phyloP scores from a whole-genome alignment of 2,113 vertebrate species.

The Passer domesticus region DNA sequence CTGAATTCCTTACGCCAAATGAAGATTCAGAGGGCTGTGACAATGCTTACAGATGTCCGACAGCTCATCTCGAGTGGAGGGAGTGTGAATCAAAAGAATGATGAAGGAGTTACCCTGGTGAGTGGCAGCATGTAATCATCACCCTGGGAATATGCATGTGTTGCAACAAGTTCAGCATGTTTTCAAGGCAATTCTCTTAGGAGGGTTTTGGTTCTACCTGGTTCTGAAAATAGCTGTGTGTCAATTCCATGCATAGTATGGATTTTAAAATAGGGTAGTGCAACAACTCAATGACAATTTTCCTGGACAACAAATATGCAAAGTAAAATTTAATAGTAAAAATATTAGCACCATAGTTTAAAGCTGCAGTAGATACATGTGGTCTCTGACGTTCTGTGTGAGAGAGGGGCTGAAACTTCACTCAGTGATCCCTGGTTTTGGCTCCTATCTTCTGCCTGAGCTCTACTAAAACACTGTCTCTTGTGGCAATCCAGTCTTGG shows the following conservation, averaged over 20 bases:
- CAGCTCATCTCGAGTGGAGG: constrained; percentile 81
- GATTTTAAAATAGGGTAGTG: neutral
- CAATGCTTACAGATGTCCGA: constrained; percentile 87
- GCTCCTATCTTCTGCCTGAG: neutral
- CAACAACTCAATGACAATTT: neutral
- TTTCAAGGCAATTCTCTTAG: neutral
- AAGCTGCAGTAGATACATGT: neutral
- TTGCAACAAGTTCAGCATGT: neutral
- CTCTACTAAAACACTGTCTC: neutral
- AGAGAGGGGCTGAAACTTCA: neutral
- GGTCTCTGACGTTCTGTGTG: neutral
- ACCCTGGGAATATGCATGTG: neutral
- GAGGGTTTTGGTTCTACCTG: neutral
- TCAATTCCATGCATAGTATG: neutral
- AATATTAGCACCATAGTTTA: neutral
- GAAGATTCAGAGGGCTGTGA: constrained; percentile 82
- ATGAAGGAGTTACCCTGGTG: constrained; percentile 91
- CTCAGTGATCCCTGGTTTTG: neutral
- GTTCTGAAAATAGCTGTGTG: neutral
- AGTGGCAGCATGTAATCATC: constrained; percentile 15
- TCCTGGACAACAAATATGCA: neutral
- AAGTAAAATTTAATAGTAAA: neutral
- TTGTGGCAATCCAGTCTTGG: neutral
- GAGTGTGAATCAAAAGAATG: constrained; percentile 83
- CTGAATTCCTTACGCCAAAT: constrained; percentile 81